Conservation (phyloP, 2,797 vertebrate genomes). For the Sebastes vulpes region DNA sequence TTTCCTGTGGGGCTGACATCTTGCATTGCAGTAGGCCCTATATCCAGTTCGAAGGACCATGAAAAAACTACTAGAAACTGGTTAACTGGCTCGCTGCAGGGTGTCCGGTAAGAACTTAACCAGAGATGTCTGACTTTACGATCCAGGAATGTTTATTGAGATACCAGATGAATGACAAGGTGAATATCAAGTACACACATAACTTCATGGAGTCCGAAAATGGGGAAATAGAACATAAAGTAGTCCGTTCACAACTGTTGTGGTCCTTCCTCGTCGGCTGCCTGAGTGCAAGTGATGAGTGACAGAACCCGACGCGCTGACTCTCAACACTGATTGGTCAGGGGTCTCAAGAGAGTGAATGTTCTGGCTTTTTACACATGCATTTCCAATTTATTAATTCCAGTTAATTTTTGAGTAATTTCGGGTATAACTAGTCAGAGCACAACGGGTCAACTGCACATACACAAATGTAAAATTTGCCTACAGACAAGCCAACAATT, state of each 20-base stretch:
- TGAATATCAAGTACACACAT: background rate
- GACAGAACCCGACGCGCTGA: background rate
- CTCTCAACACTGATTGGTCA: background rate
- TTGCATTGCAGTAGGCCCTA: background rate
- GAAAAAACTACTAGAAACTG: background rate
- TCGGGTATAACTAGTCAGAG: background rate
- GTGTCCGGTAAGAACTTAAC: background rate
- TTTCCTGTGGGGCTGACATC: background rate
- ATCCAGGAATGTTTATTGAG: background rate
- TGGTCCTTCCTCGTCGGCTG: background rate
- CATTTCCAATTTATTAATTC: background rate
- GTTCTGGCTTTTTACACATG: background rate
- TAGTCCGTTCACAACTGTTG: background rate
- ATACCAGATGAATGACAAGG: background rate
- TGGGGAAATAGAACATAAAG: background rate
- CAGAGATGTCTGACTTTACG: background rate
- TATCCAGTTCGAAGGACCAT: background rate
- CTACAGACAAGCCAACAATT: background rate
- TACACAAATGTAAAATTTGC: no score
- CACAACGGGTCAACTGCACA: no score
- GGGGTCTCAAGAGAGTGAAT: background rate
- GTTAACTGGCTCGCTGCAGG: background rate
- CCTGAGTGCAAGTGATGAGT: background rate
- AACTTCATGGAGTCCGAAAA: background rate
- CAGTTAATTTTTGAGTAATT: background rate